These are phyloP conservation scores for Odiellus spinosus DNA, from an alignment of 2,888 invertebrate species.

Conservation along the genomic window DNA sequence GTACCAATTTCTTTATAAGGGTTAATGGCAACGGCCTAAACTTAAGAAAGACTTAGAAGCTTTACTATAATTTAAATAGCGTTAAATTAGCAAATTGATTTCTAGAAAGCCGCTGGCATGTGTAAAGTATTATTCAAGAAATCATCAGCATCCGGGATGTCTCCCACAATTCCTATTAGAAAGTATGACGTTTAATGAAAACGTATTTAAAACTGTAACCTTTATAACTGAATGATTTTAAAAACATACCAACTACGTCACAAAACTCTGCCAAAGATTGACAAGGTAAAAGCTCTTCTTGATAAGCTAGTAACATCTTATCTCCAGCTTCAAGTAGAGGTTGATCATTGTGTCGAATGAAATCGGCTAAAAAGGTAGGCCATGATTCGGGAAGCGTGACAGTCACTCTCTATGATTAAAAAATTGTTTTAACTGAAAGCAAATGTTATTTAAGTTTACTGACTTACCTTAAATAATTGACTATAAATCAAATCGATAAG, in stretches of 20 bases:
- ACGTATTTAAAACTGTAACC: neutral
- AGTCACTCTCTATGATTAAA: constrained; percentile 43
- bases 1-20: too few relatives aligned
- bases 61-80: too few relatives aligned
- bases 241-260: constrained; percentile 61
- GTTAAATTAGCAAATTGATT: too few relatives aligned
- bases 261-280: constrained; percentile 79
- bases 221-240: neutral
- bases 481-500: constrained; percentile 68
- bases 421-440: too few relatives aligned
- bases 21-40: too few relatives aligned
- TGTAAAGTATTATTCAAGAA: constrained; percentile 41
- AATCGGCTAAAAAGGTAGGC: constrained; percentile 77
- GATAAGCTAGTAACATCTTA: constrained; percentile 58
- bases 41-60: too few relatives aligned
- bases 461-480: constrained; percentile 63
- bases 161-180: constrained; percentile 44
- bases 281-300: constrained; percentile 77
- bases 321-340: constrained; percentile 73
- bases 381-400: constrained; percentile 49
- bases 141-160: constrained; percentile 47
- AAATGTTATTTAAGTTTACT: constrained; percentile 13
- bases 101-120: neutral
- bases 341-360: constrained; percentile 85
- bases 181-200: constrained; percentile 13